phyloP scores from a whole-genome alignment of 1,140 invertebrate species.

The Drosophila erecta region DNA sequence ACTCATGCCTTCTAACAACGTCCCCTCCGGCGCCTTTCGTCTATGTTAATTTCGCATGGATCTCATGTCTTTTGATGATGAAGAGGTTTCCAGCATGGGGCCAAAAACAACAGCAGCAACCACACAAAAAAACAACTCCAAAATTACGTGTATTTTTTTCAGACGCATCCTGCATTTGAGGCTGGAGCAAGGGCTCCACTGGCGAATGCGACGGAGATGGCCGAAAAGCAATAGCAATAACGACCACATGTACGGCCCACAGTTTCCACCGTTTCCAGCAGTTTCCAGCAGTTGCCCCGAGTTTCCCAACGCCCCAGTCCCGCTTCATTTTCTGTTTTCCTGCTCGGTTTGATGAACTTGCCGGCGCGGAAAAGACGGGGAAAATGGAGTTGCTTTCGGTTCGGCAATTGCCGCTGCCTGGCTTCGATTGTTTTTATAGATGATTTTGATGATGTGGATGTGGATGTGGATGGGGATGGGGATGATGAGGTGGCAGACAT shows the following conservation, averaged over 20 bases:
- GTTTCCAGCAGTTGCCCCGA: background rate
- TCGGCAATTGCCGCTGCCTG: slow-evolving; percentile 61
- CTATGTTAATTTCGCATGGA: slow-evolving; percentile 72
- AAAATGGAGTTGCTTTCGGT: slow-evolving; percentile 28
- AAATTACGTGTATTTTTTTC: slow-evolving; percentile 43
- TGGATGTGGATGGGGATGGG: slow-evolving; percentile 14
- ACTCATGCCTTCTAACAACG: background rate
- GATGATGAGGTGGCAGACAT: slow-evolving; percentile 32
- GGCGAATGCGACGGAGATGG: slow-evolving; percentile 41
- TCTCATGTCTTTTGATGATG: slow-evolving; percentile 79
- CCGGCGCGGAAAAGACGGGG: slow-evolving; percentile 25
- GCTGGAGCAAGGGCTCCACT: slow-evolving; percentile 23
- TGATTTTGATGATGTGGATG: slow-evolving; percentile 58
- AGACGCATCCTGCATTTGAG: slow-evolving; percentile 56
- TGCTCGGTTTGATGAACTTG: slow-evolving; percentile 73
- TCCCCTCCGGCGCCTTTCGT: slow-evolving; percentile 11
- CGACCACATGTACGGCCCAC: slow-evolving; percentile 58
- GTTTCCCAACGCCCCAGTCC: background rate
- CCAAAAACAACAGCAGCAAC: slow-evolving; percentile 44
- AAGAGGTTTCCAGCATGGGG: slow-evolving; percentile 65
- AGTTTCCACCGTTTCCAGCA: background rate
- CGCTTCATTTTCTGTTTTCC: slow-evolving; percentile 36
- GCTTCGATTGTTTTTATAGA: slow-evolving; percentile 75
- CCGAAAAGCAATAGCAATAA: slow-evolving; percentile 79
- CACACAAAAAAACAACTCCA: slow-evolving; percentile 23